Percentiles rank a stretch among this genome's conserved stretches.
Evolutionary conservation across 2,113 vertebrate species (phyloP).

Genomic region (Acanthochromis polyacanthus): DNA sequence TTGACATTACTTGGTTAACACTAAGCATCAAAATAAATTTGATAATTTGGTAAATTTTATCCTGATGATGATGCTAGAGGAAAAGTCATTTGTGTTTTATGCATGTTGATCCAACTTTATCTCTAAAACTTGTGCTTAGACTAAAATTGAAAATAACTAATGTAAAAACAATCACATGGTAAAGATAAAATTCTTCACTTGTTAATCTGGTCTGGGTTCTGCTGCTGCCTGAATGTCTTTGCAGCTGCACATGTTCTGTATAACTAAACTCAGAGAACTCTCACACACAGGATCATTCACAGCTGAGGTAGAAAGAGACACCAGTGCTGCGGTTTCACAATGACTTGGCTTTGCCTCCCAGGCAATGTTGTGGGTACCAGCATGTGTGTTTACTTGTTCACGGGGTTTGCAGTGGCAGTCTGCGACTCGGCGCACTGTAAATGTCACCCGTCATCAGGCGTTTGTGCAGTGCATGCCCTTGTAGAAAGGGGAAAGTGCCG

Average conservation of each 20-base stretch:
- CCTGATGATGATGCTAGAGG: too few relatives aligned
- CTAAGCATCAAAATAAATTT: too few relatives aligned
- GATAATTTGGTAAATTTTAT: too few relatives aligned
- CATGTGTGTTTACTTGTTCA: slow-evolving; percentile 34
- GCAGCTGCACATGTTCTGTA: background rate
- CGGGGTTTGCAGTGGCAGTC: slow-evolving; percentile 55
- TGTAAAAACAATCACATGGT: background rate
- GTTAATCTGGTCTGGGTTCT: background rate
- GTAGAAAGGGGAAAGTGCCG: slow-evolving; percentile 92
- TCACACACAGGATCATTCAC: slow-evolving; percentile 9
- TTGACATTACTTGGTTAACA: too few relatives aligned
- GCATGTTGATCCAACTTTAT: too few relatives aligned
- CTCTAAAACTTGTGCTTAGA: too few relatives aligned
- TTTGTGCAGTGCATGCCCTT: slow-evolving; percentile 83
- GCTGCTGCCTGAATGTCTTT: slow-evolving; percentile 13
- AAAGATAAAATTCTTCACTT: background rate
- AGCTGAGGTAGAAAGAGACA: slow-evolving; percentile 13
- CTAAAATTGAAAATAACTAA: too few relatives aligned
- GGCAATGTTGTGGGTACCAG: slow-evolving; percentile 7
- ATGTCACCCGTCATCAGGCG: slow-evolving; percentile 83
- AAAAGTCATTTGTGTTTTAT: too few relatives aligned
- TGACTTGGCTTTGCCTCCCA: slow-evolving; percentile 32
- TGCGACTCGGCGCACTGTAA: slow-evolving; percentile 72
- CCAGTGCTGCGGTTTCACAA: slow-evolving; percentile 24
- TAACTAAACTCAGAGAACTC: background rate